phyloP scores from a whole-genome alignment of 2,888 invertebrate genomes.

The Lochmaea crataegi region DNA sequence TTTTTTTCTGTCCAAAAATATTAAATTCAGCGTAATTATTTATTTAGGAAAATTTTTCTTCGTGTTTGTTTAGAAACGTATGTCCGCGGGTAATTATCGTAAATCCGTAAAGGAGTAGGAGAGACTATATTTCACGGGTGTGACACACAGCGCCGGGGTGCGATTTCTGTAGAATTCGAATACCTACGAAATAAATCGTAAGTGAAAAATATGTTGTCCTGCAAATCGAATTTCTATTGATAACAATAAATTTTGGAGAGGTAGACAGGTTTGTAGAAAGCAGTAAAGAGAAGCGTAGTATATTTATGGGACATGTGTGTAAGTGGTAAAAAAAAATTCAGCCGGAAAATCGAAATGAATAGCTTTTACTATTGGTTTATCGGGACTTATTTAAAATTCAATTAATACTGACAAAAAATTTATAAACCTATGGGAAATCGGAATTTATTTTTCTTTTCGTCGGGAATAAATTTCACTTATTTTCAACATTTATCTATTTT shows the following conservation, averaged over 20 bases:
- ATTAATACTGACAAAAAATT: not conserved
- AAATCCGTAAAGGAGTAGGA: slow-evolving; percentile 10
- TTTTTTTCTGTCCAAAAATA: no score
- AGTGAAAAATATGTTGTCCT: slow-evolving; percentile 46
- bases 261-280: slow-evolving; percentile 46
- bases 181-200: slow-evolving; percentile 57
- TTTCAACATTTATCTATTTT: no score
- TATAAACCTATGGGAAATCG: no score
- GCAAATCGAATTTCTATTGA: slow-evolving; percentile 57
- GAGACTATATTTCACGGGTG: slow-evolving; percentile 55
- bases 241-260: slow-evolving; percentile 59
- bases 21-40: no score
- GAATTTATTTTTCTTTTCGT: no score
- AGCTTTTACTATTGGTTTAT: slow-evolving; percentile 48
- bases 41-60: no score
- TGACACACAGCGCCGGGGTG: slow-evolving; percentile 56
- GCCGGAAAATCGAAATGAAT: slow-evolving; percentile 30
- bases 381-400: not conserved
- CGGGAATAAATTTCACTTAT: no score
- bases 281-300: slow-evolving; percentile 45
- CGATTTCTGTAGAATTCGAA: slow-evolving; percentile 58
- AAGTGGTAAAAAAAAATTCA: slow-evolving; percentile 26
- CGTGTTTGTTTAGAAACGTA: not conserved
- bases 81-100: slow-evolving; percentile 5
- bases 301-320: slow-evolving; percentile 47